Conservation (phyloP, 2,113 vertebrate species). For the Mola mola region DNA sequence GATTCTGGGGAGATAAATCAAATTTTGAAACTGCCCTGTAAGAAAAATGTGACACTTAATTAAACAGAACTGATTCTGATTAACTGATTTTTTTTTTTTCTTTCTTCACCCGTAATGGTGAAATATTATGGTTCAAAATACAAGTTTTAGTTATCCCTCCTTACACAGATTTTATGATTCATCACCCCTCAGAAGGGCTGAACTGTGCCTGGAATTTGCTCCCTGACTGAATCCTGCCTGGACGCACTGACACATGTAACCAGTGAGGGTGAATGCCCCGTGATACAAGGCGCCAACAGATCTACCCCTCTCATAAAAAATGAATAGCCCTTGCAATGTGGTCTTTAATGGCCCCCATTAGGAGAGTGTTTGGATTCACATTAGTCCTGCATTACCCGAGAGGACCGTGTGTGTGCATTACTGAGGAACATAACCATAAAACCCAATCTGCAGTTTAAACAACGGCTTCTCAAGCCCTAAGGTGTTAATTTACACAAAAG, state of each 20-base stretch:
- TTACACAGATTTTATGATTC: constrained; percentile 10
- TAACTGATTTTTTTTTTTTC: too few relatives aligned
- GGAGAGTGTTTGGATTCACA: constrained; percentile 59
- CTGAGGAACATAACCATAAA: constrained; percentile 59
- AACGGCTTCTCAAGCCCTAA: constrained; percentile 15
- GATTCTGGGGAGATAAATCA: too few relatives aligned
- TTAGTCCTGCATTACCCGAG: constrained; percentile 55
- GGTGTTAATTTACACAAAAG: constrained; percentile 64
- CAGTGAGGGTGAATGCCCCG: constrained; percentile 34
- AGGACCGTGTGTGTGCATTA: constrained; percentile 57
- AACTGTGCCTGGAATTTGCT: neutral
- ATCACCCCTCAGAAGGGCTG: constrained; percentile 5
- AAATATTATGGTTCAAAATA: too few relatives aligned
- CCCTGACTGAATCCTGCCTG: constrained; percentile 12
- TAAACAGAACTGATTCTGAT: too few relatives aligned
- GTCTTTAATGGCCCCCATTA: constrained; percentile 71
- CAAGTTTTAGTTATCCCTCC: too few relatives aligned
- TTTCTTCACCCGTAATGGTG: too few relatives aligned
- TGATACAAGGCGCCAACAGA: constrained; percentile 50
- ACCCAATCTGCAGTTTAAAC: constrained; percentile 56
- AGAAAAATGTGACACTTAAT: too few relatives aligned
- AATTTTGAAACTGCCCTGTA: too few relatives aligned
- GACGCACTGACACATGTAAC: constrained; percentile 32
- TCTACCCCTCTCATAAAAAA: constrained; percentile 72
- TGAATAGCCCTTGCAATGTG: constrained; percentile 57